Conservation (phyloP, 2,113 vertebrate genomes). For the Tyto alba region DNA sequence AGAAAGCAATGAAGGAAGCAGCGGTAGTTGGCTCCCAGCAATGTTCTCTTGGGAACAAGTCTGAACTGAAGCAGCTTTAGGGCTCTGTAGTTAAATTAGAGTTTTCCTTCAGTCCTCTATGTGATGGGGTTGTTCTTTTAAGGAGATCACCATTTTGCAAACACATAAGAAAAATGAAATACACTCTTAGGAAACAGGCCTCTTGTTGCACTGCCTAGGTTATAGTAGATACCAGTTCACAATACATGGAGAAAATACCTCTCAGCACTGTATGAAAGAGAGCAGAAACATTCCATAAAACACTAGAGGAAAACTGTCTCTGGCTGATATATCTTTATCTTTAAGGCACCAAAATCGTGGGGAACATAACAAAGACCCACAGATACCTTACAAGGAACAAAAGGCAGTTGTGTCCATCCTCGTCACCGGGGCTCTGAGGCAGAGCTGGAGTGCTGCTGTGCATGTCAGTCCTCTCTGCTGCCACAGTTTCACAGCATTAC, state of each 20-base stretch:
- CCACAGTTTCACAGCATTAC: not conserved
- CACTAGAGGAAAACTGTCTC: not conserved
- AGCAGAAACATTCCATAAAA: not conserved
- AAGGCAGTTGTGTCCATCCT: not conserved
- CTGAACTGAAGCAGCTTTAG: constrained; percentile 45
- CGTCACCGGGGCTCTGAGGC: not conserved
- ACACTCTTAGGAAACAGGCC: not conserved
- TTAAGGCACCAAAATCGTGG: not conserved
- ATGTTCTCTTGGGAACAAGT: constrained; percentile 52
- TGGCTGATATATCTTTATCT: not conserved
- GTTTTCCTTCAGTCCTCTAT: constrained; percentile 18
- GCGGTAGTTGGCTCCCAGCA: constrained; percentile 22
- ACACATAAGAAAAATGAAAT: not conserved
- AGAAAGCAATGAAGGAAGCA: not conserved
- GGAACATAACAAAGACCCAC: not conserved
- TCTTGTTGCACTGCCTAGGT: not conserved
- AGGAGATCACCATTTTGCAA: constrained; percentile 21
- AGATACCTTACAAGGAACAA: not conserved
- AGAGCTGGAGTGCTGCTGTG: not conserved
- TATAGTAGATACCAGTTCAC: not conserved
- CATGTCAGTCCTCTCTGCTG: not conserved
- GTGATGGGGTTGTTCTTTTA: constrained; percentile 14
- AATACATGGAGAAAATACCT: not conserved
- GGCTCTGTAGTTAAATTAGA: constrained; percentile 42
- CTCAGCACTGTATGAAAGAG: not conserved